phyloP scores from a whole-genome alignment of 2,797 vertebrate genomes.

The Vultur gryphus region DNA sequence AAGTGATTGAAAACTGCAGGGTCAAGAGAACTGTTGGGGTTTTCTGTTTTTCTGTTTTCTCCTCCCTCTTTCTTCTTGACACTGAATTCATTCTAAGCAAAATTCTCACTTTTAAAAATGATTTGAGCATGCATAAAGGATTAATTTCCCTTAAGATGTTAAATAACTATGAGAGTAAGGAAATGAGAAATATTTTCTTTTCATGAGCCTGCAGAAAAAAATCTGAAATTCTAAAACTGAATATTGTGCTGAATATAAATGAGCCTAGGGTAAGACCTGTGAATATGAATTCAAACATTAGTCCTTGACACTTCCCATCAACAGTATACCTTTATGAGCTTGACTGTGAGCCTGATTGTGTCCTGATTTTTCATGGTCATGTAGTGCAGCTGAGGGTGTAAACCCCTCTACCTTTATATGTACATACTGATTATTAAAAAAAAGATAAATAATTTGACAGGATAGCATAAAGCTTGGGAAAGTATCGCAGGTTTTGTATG shows the following conservation, averaged over 20 bases:
- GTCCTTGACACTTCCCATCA: neutral
- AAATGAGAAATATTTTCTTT: neutral
- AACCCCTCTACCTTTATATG: neutral
- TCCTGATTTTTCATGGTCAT: neutral
- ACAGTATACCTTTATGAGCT: neutral
- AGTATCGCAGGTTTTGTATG: neutral
- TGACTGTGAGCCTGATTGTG: neutral
- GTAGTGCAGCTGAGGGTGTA: neutral
- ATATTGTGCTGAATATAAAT: neutral
- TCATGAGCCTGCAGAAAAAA: neutral
- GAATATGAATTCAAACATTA: neutral
- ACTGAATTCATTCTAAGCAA: neutral
- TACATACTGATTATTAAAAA: neutral
- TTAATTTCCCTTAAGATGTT: neutral
- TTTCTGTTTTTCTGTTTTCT: neutral
- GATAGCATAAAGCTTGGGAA: neutral
- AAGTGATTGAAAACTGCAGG: neutral
- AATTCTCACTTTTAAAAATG: neutral
- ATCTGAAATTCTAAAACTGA: neutral
- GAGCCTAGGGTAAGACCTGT: neutral
- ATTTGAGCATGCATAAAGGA: neutral
- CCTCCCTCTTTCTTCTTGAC: neutral
- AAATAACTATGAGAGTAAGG: neutral
- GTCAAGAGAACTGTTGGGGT: neutral
- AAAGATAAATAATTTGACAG: neutral